These are phyloP conservation scores for Scortum barcoo DNA, from an alignment of 2,113 vertebrate species.

Conservation along the genomic window DNA sequence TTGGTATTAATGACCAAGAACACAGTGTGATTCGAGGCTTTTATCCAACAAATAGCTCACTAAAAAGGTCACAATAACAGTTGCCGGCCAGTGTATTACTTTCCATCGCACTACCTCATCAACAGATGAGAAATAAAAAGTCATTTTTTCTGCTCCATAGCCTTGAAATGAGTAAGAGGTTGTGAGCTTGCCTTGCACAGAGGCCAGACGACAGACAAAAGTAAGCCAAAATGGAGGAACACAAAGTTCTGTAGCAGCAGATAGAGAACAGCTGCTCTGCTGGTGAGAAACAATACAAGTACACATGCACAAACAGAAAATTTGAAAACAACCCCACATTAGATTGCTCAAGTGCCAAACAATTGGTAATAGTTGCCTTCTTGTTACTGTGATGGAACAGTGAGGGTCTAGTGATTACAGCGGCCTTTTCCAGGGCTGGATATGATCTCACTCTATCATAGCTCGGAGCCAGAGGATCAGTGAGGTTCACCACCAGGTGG, in stretches of 20 bases:
- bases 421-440: conserved; percentile 20
- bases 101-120: conserved; percentile 68
- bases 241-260: conserved; percentile 44
- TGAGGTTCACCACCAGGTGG: conserved; percentile 61
- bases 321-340: conserved; percentile 4
- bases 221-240: conserved; percentile 64
- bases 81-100: conserved; percentile 47
- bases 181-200: conserved; percentile 34
- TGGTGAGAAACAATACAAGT: conserved; percentile 10
- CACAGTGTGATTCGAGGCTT: conserved; percentile 65
- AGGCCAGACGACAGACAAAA: conserved; percentile 50
- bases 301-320: conserved; percentile 5
- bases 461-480: conserved; percentile 13
- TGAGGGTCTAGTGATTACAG: conserved; percentile 12
- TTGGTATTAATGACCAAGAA: conserved; percentile 69
- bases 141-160: conserved; percentile 24
- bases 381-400: conserved; percentile 39
- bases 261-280: conserved; percentile 59
- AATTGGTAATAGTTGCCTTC: conserved; percentile 1
- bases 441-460: conserved; percentile 40
- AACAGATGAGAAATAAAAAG: conserved; percentile 51
- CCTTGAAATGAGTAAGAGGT: conserved; percentile 40
- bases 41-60: conserved; percentile 70
- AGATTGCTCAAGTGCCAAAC: conserved; percentile 10
- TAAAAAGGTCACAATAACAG: conserved; percentile 71